Base-by-base conservation (phyloP, 2,113 vertebrate species). In the Electrona antarctica region DNA sequence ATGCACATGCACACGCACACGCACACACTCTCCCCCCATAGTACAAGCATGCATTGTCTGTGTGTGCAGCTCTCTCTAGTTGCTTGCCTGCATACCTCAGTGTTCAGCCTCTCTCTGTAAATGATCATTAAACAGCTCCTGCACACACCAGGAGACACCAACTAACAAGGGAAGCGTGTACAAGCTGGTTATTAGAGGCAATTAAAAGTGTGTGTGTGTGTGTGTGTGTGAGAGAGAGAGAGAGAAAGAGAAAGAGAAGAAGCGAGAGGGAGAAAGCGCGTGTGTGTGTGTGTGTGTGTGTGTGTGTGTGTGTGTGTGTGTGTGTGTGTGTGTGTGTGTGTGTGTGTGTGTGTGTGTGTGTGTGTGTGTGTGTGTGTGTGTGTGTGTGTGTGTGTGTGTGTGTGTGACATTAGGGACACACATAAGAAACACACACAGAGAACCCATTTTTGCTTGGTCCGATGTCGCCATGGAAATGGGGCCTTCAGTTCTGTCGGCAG, bases 111-210 rank as follows among this genome's bases (percentile, higher is more conserved):
- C n/a, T 3, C 28, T 64, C 64, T 78, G 72, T 68, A 65, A 21
- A 71, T 65, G 57, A 73, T 85, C 71, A 76, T 82, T 78, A 80
- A 65, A 55, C 71, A 59, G 67, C 74, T 78, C 69, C 73, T 45
- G 51, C 73, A 66, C 73, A 66, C 77, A 72, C 67, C 28, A 28
- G 10, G 73, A 77, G 56, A 57, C 66, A 62, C 57, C 47, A 21
- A 69, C 77, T 59, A 71, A 78, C 69, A 68, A 80, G 73, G 65
- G 74, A 78, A 73, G 64, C 49, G 4, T 78, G 78, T 81, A 54
- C 78, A 70, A 57, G 75, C 56, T 28, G 61, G 11, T 61, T 67
- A 70, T 84, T 78, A 76, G 69, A 76, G 75, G 65, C 72, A 63
- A 80, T 85, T 82, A 76, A 75, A 80, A 73, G 15, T 21, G 8